phyloP scores from a whole-genome alignment of 2,797 vertebrate species.

The Leucoraja ocellata region DNA sequence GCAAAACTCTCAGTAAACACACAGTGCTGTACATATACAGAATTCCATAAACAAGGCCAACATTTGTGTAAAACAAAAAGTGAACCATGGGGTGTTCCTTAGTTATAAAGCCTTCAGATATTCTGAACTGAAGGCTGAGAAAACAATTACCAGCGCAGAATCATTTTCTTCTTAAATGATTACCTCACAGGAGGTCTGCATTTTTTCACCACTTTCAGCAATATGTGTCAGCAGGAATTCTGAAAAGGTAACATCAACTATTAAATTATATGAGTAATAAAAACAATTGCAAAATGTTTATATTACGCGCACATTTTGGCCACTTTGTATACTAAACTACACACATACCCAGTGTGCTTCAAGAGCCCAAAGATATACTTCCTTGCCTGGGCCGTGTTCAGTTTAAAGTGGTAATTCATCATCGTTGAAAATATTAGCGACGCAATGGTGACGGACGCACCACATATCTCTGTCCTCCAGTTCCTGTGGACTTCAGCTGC shows the following conservation, averaged over 20 bases:
- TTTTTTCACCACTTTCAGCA: neutral
- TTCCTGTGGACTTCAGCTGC: too few species aligned
- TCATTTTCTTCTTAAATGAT: slow-evolving; percentile 25
- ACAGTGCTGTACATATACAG: neutral
- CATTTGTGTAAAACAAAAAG: neutral
- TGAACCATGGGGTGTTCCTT: neutral
- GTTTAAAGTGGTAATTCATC: neutral
- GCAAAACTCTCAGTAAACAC: neutral
- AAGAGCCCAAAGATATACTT: neutral
- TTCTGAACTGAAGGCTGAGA: neutral
- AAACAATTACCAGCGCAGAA: slow-evolving; percentile 19
- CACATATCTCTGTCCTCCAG: too few species aligned
- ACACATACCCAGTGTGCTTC: neutral
- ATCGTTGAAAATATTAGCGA: too few species aligned
- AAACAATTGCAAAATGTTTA: neutral
- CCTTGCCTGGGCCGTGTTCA: neutral
- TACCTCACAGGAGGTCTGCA: neutral
- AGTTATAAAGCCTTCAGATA: slow-evolving; percentile 11
- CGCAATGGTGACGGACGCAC: too few species aligned
- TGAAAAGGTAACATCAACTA: neutral
- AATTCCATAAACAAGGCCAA: neutral
- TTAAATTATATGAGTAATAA: slow-evolving; percentile 14
- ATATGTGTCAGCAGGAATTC: neutral
- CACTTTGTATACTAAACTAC: neutral
- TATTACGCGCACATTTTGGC: neutral